Evolutionary conservation across 2,888 invertebrate species (phyloP), one percentile per base, ranked within the genome.

Genomic region (Zaprionus lineosus): DNA sequence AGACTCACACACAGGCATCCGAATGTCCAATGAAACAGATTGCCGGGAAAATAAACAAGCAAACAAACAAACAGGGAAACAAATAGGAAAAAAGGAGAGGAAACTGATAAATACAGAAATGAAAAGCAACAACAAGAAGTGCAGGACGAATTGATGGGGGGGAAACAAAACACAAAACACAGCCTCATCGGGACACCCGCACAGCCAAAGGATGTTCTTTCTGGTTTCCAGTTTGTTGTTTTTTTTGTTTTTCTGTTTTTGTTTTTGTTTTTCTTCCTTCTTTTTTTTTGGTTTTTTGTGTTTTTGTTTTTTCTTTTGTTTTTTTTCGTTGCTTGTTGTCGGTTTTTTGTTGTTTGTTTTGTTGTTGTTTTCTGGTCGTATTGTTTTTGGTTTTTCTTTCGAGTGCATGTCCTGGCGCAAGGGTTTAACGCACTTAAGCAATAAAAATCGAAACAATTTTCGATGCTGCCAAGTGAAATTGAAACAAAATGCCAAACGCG

Each of bases 361-460:
- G n/a, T n/a, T n/a, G n/a, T n/a, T n/a, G n/a, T n/a, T n/a, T n/a
- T n/a, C n/a, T n/a, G n/a, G n/a, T n/a, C n/a, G n/a, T n/a, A n/a
- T n/a, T n/a, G n/a, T n/a, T n/a, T n/a, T n/a, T n/a, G n/a, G n/a
- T n/a, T n/a, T n/a, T n/a, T n/a, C n/a, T n/a, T n/a, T n/a, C n/a
- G 57, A 65, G 60, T 72, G 74, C 76, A 72, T 66, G 64, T 60
- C 52, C 40, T 51, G 74, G 66, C 66, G 76, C 70, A 82, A 82
- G 81, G 79, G 83, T 66, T 84, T 82, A 84, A 84, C 83, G 84
- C 83, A 84, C 82, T 84, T 84, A 81, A 84, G 84, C 79, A 82
- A 82, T 84, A 84, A 84, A 81, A 84, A 81, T 84, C 81, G 83
- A 78, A 84, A 84, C 77, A 79, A 84, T 82, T 82, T 79, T 75